phyloP scores from a whole-genome alignment of 1,140 invertebrate genomes.

The Drosophila tropicalis region DNA sequence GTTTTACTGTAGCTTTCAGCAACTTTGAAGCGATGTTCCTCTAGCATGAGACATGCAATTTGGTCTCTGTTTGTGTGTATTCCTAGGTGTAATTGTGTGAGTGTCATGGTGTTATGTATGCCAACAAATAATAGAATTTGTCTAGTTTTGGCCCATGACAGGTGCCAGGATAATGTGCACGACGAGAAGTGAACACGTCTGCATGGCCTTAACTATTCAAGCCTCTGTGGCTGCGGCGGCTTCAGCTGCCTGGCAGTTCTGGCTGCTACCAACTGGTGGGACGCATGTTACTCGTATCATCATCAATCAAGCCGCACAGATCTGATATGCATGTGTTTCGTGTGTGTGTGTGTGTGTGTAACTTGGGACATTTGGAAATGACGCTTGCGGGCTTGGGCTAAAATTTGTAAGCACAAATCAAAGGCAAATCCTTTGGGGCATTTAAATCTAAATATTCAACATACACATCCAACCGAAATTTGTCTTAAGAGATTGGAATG shows the following conservation, averaged over 20 bases:
- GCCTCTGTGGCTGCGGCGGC: constrained; percentile 14
- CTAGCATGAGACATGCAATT: constrained; percentile 45
- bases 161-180: constrained; percentile 58
- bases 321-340: constrained; percentile 65
- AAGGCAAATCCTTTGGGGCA: constrained; percentile 8
- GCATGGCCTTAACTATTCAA: constrained; percentile 42
- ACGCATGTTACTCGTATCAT: constrained; percentile 54
- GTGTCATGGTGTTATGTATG: constrained; percentile 28
- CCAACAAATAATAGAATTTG: constrained; percentile 73
- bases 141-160: constrained; percentile 52
- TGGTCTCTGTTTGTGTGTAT: constrained; percentile 23
- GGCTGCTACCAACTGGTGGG: background rate
- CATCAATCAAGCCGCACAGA: constrained; percentile 71
- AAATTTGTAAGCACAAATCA: constrained; percentile 59
- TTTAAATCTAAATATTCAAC: constrained; percentile 12
- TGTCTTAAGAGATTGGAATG: background rate
- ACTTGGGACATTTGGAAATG: constrained; percentile 43
- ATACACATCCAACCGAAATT: background rate
- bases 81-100: constrained; percentile 33
- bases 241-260: background rate
- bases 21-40: constrained; percentile 38
- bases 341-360: background rate
- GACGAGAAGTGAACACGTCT: constrained; percentile 44
- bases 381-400: constrained; percentile 39
- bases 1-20: background rate